Base-by-base conservation (phyloP, 53 echinoderm and acorn worm genomes). In the Zoroaster sp. region DNA sequence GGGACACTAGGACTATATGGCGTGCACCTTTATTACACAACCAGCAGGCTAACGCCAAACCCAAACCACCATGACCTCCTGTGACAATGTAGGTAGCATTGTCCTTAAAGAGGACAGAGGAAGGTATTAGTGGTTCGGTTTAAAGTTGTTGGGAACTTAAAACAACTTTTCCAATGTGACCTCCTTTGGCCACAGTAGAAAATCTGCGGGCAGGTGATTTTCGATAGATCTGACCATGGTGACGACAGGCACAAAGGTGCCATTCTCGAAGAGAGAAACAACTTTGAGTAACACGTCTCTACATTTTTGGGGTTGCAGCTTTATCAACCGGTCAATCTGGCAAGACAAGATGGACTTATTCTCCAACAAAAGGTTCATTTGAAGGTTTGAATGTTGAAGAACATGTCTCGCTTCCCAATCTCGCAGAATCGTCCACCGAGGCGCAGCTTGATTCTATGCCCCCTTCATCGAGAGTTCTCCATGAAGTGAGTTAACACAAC, bases 41-140 rank as follows among this genome's bases (percentile, higher is more conserved):
- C 97, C 97, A 96, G 14, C 95, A 76, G 3, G 93, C 88, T 36
- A 96, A 40, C 25, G 90, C 88, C 44, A 90, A 86, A 17, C 93
- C 95, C 9, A 95, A 43, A n/a, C 95, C 95, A 73, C 90, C 83
- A 33, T 88, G 86, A 5, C 91, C 91, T 55, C 95, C 95, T 13
- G 93, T 96, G 73, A 96, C 46, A 32, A 96, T 75, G 75, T 96
- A 96, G 12, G 95, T 93, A 20, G 91, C 92, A 46, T 77, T 93
- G 11, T 68, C 37, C 31, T 93, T 78, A 75, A 95, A 96, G 20
- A 93, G 72, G 30, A 77, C 63, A n/a, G 76, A 41, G 8, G 70
- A 47, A 46, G 89, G 83, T 44, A n/a, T 3, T 0, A 87, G 2
- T 9, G 66, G 53, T 3, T 45, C 52, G 3, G 76, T 73, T 8